phyloP scores from a whole-genome alignment of 2,888 invertebrate genomes.

The Sylvicola cinctus region DNA sequence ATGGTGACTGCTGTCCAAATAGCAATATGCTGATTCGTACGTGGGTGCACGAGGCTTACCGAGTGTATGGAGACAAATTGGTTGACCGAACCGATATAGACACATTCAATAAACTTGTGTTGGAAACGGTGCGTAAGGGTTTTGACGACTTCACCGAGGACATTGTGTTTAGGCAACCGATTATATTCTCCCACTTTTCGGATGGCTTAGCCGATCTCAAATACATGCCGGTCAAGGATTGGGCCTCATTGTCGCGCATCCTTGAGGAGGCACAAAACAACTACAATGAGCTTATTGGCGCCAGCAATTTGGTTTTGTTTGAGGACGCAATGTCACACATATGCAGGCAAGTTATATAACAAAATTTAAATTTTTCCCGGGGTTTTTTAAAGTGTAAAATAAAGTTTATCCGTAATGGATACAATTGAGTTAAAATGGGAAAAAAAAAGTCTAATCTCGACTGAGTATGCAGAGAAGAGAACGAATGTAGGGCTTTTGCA shows the following conservation, averaged over 20 bases:
- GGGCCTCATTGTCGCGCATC: conserved; percentile 46
- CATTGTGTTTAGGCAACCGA: conserved; percentile 45
- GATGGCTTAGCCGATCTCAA: conserved; percentile 81
- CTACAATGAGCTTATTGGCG: conserved; percentile 78
- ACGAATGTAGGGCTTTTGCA: too few relatives aligned
- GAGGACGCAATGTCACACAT: conserved; percentile 90
- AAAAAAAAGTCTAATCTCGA: too few relatives aligned
- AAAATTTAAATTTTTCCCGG: too few relatives aligned
- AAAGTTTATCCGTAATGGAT: too few relatives aligned
- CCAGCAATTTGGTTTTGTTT: conserved; percentile 86
- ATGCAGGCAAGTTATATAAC: conserved; percentile 41
- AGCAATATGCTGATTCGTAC: conserved; percentile 53
- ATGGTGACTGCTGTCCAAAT: conserved; percentile 49
- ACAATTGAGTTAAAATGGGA: too few relatives aligned
- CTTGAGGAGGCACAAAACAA: conserved; percentile 59
- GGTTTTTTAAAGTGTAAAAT: too few relatives aligned
- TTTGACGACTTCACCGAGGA: conserved; percentile 54
- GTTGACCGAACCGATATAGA: conserved; percentile 61
- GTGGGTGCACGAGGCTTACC: conserved; percentile 76
- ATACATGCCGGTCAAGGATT: conserved; percentile 59
- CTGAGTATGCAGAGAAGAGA: conserved; percentile 41
- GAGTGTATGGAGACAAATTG: conserved; percentile 84
- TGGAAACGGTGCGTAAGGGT: conserved; percentile 59
- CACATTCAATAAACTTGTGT: conserved; percentile 45
- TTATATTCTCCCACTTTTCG: conserved; percentile 85